Conservation (phyloP, 2,888 invertebrate genomes). For the Lepidocyrtoides sp. region DNA sequence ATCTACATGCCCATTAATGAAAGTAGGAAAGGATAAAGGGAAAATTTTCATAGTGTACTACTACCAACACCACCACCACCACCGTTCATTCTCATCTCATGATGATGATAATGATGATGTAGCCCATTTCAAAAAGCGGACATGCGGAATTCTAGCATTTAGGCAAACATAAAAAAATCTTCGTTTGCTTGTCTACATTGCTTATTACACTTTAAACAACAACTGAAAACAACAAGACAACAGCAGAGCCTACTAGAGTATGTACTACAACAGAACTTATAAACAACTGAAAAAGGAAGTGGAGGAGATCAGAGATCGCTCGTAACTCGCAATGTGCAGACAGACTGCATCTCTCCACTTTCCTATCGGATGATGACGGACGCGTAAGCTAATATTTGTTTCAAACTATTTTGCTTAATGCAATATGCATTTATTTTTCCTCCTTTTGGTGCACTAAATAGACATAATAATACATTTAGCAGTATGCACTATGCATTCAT, state of each 20-base stretch:
- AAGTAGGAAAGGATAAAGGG: neutral
- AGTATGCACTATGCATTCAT: too few relatives aligned
- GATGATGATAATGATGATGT: too few relatives aligned
- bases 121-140: too few relatives aligned
- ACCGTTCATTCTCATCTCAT: too few relatives aligned
- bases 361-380: slow-evolving; percentile 40
- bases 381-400: slow-evolving; percentile 59
- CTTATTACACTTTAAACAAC: too few relatives aligned
- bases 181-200: too few relatives aligned
- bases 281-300: slow-evolving; percentile 25
- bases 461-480: neutral
- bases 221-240: neutral
- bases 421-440: neutral
- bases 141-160: too few relatives aligned
- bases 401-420: neutral
- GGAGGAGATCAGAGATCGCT: neutral
- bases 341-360: slow-evolving; percentile 51
- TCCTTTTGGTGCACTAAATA: neutral
- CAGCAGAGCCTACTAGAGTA: neutral
- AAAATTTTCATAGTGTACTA: too few relatives aligned
- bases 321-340: neutral
- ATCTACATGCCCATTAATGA: neutral
- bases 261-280: too few relatives aligned
- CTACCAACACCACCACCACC: too few relatives aligned
- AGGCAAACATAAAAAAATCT: too few relatives aligned